Percentiles rank a stretch among this genome's conserved stretches.
Evolutionary conservation across 2,888 invertebrate genomes (phyloP).

Genomic region (Parapristionchus giblindavisi): DNA sequence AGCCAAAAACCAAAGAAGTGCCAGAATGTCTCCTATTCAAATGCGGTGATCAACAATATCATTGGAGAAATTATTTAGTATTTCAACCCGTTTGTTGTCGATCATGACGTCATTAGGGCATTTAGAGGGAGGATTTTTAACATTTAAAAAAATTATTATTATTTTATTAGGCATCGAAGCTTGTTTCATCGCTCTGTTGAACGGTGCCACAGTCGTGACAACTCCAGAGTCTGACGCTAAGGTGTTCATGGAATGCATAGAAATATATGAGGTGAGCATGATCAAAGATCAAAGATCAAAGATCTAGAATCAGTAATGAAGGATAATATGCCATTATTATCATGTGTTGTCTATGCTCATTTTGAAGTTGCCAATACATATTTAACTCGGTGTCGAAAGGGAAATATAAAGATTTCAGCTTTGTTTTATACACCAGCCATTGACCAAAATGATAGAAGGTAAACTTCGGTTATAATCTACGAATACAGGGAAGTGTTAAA

Average conservation of each 20-base stretch:
- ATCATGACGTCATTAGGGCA: no score
- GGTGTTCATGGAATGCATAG: constrained; percentile 17
- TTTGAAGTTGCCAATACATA: no score
- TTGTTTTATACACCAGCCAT: neutral
- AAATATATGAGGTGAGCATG: constrained; percentile 24
- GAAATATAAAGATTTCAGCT: neutral
- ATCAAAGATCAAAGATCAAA: neutral
- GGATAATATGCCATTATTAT: neutral
- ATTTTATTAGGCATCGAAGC: constrained; percentile 1
- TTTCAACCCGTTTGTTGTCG: no score
- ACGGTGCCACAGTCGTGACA: constrained; percentile 17
- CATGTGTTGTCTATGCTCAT: neutral
- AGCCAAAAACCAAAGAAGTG: no score
- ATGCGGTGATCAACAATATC: no score
- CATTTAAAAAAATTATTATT: neutral
- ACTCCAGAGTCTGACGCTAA: neutral
- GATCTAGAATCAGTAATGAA: neutral
- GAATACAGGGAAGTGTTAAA: neutral
- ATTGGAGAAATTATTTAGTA: no score
- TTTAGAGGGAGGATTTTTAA: neutral
- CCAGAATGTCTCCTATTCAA: no score
- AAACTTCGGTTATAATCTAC: neutral
- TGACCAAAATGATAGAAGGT: neutral
- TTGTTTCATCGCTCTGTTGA: constrained; percentile 13
- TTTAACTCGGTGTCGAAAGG: no score